Conservation (phyloP, 1,140 invertebrate genomes). For the Delia radicum region DNA sequence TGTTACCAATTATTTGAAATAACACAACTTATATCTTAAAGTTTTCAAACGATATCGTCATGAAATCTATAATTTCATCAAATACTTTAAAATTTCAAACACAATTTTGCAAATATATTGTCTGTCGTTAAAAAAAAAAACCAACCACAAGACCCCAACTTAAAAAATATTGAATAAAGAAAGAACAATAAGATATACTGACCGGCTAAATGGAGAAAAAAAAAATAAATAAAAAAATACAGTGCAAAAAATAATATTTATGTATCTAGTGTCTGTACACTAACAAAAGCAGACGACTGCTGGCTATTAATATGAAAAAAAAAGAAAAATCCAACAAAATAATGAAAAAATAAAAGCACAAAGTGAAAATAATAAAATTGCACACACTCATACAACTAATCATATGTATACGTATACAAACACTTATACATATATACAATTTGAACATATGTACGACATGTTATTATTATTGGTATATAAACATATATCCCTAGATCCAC, state of each 20-base stretch:
- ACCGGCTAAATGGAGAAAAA: background rate
- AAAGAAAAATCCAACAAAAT: background rate
- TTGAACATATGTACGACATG: slow-evolving; percentile 5
- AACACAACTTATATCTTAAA: too few species aligned
- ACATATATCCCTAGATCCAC: background rate
- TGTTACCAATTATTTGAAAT: too few species aligned
- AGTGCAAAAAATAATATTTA: background rate
- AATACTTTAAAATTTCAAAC: too few species aligned
- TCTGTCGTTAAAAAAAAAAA: too few species aligned
- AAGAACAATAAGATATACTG: background rate
- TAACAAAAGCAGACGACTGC: slow-evolving; percentile 3
- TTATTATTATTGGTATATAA: background rate
- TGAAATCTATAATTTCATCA: too few species aligned
- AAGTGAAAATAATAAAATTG: background rate
- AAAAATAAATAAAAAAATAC: background rate
- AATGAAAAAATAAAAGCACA: background rate
- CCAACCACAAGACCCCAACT: background rate
- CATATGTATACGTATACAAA: background rate
- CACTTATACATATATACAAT: background rate
- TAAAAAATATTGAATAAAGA: background rate
- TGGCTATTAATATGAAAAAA: slow-evolving; percentile 6
- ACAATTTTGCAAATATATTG: too few species aligned
- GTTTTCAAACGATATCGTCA: too few species aligned
- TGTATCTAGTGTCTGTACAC: background rate
- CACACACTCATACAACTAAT: background rate